Percentiles rank a stretch among this genome's conserved stretches.
These are phyloP conservation scores for Epinephelus lanceolatus DNA, from an alignment of 2,113 vertebrate species.

Conservation along the genomic window DNA sequence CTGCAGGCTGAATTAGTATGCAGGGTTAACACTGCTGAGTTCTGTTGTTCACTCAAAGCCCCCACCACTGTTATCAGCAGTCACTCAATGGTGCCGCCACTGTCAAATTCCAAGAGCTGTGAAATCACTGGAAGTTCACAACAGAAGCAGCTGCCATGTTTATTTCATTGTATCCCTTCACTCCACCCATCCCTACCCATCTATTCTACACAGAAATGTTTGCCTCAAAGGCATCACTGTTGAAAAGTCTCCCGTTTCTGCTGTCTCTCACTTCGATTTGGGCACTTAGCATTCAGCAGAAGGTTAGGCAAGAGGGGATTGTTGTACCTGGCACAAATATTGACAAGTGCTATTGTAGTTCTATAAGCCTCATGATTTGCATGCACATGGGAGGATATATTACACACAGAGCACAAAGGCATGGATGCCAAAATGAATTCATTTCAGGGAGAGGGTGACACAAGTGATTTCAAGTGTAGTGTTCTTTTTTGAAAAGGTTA, in stretches of 20 bases:
- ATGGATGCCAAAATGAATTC: conserved; percentile 42
- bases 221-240: conserved; percentile 67
- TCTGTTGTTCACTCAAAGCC: conserved; percentile 72
- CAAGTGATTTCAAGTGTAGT: conserved; percentile 27
- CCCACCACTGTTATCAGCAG: conserved; percentile 73
- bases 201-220: conserved; percentile 68
- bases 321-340: conserved; percentile 74
- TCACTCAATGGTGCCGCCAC: conserved; percentile 70
- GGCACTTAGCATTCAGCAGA: conserved; percentile 72
- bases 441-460: conserved; percentile 31
- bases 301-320: conserved; percentile 60
- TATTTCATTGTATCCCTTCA: conserved; percentile 73
- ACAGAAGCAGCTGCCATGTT: conserved; percentile 75
- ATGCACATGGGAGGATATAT: conserved; percentile 54
- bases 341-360: conserved; percentile 70
- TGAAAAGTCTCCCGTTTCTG: conserved; percentile 63
- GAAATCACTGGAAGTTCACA: conserved; percentile 80
- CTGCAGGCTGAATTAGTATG: conserved; percentile 75
- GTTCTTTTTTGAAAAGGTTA: neutral
- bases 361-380: conserved; percentile 55
- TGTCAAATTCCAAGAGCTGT: conserved; percentile 76
- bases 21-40: conserved; percentile 58
- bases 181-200: conserved; percentile 50
- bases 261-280: conserved; percentile 66
- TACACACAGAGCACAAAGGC: conserved; percentile 42